Percentiles rank a stretch among this genome's conserved stretches.
Evolutionary conservation across 2,113 vertebrate genomes (phyloP).

Genomic region (Oryzias woworae): DNA sequence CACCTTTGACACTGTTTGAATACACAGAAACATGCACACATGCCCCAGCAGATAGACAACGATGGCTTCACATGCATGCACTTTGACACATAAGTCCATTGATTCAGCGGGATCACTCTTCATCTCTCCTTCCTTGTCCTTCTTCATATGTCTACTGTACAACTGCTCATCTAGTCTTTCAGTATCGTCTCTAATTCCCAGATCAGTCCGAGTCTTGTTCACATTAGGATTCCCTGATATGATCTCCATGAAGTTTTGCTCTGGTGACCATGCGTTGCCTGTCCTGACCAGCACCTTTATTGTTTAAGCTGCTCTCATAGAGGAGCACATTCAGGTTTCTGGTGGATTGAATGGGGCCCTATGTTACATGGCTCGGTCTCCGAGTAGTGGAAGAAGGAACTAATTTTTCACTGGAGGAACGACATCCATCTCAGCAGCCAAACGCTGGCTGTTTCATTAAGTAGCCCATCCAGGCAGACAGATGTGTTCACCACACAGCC

Average conservation of each 20-base stretch:
- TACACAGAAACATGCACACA: constrained; percentile 26
- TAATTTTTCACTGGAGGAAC: constrained; percentile 75
- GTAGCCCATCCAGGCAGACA: constrained; percentile 81
- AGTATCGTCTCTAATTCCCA: constrained; percentile 60
- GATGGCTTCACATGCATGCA: constrained; percentile 17
- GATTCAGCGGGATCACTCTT: constrained; percentile 58
- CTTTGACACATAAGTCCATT: constrained; percentile 28
- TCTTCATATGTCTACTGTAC: constrained; percentile 63
- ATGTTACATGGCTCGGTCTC: constrained; percentile 62
- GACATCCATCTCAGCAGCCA: constrained; percentile 74
- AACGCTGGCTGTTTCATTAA: constrained; percentile 80
- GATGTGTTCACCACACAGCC: constrained; percentile 72
- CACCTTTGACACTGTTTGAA: constrained; percentile 68
- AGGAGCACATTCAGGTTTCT: constrained; percentile 60
- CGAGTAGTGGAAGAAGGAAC: constrained; percentile 57
- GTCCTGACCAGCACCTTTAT: constrained; percentile 67
- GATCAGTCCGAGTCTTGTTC: constrained; percentile 73
- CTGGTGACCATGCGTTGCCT: constrained; percentile 72
- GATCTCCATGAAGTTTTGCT: constrained; percentile 76
- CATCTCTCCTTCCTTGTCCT: constrained; percentile 49
- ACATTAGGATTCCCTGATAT: constrained; percentile 76
- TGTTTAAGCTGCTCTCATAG: constrained; percentile 66
- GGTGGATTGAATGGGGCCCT: constrained; percentile 67
- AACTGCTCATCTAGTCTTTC: constrained; percentile 59
- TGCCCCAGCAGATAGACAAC: constrained; percentile 9